phyloP scores from a whole-genome alignment of 1,140 invertebrate species.

The Drosophila teissieri region DNA sequence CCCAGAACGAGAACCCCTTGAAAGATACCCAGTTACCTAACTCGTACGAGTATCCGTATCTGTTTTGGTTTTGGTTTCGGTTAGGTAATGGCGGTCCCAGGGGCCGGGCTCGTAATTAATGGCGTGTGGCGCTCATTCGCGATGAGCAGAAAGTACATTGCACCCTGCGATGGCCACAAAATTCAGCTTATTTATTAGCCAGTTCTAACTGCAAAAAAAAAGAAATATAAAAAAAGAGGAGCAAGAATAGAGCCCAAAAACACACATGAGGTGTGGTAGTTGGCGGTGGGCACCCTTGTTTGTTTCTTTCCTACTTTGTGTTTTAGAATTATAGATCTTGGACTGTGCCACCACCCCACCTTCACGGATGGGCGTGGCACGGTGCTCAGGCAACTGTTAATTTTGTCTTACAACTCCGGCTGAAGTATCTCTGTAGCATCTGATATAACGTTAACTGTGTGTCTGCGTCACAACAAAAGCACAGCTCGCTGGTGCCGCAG shows the following conservation, averaged over 20 bases:
- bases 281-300: slow-evolving; percentile 46
- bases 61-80: slow-evolving; percentile 28
- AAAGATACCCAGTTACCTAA: slow-evolving; percentile 45
- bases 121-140: slow-evolving; percentile 71
- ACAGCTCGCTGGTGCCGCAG: slow-evolving; percentile 8
- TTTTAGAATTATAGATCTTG: slow-evolving; percentile 75
- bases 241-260: slow-evolving; percentile 9
- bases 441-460: slow-evolving; percentile 73
- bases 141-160: slow-evolving; percentile 72
- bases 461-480: slow-evolving; percentile 55
- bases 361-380: slow-evolving; percentile 54
- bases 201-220: slow-evolving; percentile 68
- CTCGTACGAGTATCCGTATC: slow-evolving; percentile 5
- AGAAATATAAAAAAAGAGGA: slow-evolving; percentile 12
- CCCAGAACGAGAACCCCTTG: slow-evolving; percentile 5
- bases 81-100: slow-evolving; percentile 49
- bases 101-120: slow-evolving; percentile 69
- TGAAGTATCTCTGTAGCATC: slow-evolving; percentile 59
- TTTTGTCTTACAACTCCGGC: slow-evolving; percentile 74
- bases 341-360: slow-evolving; percentile 15
- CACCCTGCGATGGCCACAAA: slow-evolving; percentile 55
- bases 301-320: slow-evolving; percentile 27
- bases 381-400: slow-evolving; percentile 80
- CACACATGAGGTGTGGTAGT: slow-evolving; percentile 9
- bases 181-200: slow-evolving; percentile 49